Conservation (phyloP, 2,888 invertebrate genomes). For the Odontomyia ornata region DNA sequence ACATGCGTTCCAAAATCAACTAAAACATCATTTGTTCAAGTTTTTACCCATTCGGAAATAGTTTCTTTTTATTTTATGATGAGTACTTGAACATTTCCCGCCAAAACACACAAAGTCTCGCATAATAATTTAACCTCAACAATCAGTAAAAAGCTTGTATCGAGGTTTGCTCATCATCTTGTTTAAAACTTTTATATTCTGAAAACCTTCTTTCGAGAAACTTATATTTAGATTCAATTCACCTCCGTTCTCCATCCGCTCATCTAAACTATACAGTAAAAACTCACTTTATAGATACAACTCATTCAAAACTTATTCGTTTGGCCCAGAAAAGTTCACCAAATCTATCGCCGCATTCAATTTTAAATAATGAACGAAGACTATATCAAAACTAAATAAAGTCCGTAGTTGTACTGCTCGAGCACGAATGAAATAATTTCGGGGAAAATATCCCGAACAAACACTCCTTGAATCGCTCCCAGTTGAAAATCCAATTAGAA, state of each 20-base stretch:
- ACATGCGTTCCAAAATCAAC: too few relatives aligned
- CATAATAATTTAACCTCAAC: too few relatives aligned
- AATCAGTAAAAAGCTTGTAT: too few relatives aligned
- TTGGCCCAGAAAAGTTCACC: not conserved
- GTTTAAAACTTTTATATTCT: too few relatives aligned
- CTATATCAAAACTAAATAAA: conserved; percentile 45
- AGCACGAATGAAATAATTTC: conserved; percentile 32
- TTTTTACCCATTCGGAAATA: too few relatives aligned
- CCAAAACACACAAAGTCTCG: too few relatives aligned
- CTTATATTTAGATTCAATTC: too few relatives aligned
- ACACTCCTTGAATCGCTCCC: conserved; percentile 10
- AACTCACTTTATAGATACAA: conserved; percentile 13
- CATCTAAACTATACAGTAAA: conserved; percentile 26
- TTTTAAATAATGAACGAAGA: conserved; percentile 35
- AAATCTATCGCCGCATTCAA: conserved; percentile 34
- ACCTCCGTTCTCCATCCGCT: not conserved
- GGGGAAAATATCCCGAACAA: not conserved
- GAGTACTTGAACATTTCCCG: too few relatives aligned
- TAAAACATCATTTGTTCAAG: too few relatives aligned
- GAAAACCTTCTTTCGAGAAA: too few relatives aligned
- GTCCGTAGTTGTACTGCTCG: not conserved
- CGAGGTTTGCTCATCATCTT: too few relatives aligned
- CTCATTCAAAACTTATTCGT: not conserved
- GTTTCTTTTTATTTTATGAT: too few relatives aligned
- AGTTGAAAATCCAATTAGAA: conserved; percentile 48